Evolutionary conservation across 2,797 vertebrate genomes (phyloP).

Genomic region (Siniperca scherzeri): DNA sequence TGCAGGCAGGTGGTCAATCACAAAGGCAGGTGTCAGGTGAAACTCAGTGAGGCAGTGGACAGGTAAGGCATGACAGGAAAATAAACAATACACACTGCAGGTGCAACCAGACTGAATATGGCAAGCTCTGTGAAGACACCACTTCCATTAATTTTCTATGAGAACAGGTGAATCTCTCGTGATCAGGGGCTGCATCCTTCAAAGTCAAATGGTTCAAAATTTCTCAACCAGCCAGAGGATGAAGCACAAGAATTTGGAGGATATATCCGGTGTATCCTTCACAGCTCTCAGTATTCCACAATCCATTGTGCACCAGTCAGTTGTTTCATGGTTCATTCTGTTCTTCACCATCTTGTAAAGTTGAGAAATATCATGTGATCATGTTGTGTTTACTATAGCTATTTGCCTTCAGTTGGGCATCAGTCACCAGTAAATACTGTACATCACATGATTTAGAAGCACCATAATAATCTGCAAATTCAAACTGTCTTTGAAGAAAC

Average conservation of each 20-base stretch:
- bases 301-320: not conserved
- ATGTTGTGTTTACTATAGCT: not conserved
- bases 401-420: not conserved
- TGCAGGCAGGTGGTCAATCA: conserved; percentile 43
- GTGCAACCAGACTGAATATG: not conserved
- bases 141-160: not conserved
- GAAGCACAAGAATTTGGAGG: not conserved
- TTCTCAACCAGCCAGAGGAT: not conserved
- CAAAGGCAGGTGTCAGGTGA: conserved; percentile 21
- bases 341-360: not conserved
- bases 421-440: not conserved
- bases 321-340: not conserved
- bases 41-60: conserved; percentile 43
- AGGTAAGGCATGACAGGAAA: conserved; percentile 31
- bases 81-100: not conserved
- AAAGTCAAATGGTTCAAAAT: not conserved
- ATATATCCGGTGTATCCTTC: not conserved
- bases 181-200: not conserved
- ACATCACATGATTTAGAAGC: not conserved
- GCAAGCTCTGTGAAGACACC: not conserved
- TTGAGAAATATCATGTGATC: not conserved
- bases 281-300: not conserved
- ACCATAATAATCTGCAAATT: no score
- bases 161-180: not conserved
- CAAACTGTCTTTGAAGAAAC: no score